phyloP scores from a whole-genome alignment of 1,140 invertebrate species.

The Drosophila albomicans region DNA sequence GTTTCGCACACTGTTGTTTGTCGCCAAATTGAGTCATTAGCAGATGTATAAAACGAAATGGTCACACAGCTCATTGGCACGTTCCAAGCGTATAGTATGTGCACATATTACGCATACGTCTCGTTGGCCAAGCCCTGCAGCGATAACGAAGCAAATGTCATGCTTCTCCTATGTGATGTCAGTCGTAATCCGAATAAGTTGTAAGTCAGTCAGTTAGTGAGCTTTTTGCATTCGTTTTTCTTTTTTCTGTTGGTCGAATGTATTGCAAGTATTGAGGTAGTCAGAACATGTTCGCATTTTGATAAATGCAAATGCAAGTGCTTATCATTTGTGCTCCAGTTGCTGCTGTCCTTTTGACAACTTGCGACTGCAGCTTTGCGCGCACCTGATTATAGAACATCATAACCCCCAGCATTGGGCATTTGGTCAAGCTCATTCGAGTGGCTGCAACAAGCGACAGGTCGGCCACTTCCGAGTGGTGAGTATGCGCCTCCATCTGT shows the following conservation, averaged over 20 bases:
- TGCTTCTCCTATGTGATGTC: background rate
- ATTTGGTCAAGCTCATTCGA: constrained; percentile 22
- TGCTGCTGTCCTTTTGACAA: constrained; percentile 1
- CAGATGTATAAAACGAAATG: constrained; percentile 76
- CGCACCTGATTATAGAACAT: constrained; percentile 16
- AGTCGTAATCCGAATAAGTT: background rate
- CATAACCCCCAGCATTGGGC: background rate
- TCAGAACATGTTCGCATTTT: background rate
- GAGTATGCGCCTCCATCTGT: constrained; percentile 45
- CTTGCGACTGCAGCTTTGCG: background rate
- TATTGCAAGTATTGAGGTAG: background rate
- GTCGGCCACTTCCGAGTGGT: constrained; percentile 49
- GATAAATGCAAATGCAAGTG: constrained; percentile 5
- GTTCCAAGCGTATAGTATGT: constrained; percentile 55
- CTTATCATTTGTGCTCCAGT: constrained; percentile 11
- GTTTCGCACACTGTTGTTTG: constrained; percentile 33
- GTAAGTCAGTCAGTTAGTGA: constrained; percentile 1
- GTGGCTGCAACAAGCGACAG: constrained; percentile 50
- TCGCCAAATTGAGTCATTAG: constrained; percentile 80
- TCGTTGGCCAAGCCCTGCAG: constrained; percentile 2
- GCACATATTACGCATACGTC: constrained; percentile 48
- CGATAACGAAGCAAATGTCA: background rate
- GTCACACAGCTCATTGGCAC: constrained; percentile 78
- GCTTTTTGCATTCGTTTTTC: too few species aligned
- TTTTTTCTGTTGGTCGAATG: background rate